phyloP scores from a whole-genome alignment of 1,140 invertebrate species.

The Meloidogyne hapla region DNA sequence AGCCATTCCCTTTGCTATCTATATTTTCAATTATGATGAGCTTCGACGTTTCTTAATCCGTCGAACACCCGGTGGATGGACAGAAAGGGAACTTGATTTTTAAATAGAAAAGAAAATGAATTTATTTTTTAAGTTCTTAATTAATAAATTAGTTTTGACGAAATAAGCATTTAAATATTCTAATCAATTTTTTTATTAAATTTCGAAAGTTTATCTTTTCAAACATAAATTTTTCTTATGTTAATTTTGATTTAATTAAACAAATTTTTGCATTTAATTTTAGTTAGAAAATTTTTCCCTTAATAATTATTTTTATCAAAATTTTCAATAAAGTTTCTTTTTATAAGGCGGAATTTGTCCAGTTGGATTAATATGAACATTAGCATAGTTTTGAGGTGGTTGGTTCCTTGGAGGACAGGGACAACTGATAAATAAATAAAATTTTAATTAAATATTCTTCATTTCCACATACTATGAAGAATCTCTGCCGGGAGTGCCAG shows the following conservation, averaged over 20 bases:
- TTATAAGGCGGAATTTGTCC: background rate
- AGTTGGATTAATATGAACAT: background rate
- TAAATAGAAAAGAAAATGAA: constrained; percentile 6
- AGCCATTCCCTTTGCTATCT: constrained; percentile 76
- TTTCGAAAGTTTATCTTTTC: too few relatives aligned
- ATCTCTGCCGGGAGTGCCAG: background rate
- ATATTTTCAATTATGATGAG: constrained; percentile 71
- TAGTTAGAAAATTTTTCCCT: too few relatives aligned
- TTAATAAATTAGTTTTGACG: too few relatives aligned
- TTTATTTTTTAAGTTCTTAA: too few relatives aligned
- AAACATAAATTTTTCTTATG: too few relatives aligned
- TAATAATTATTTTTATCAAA: too few relatives aligned
- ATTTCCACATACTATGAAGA: background rate
- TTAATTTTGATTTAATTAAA: background rate
- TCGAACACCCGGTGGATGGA: constrained; percentile 92
- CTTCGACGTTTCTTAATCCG: constrained; percentile 90
- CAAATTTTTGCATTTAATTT: too few relatives aligned
- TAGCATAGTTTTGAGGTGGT: background rate
- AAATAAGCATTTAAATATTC: too few relatives aligned
- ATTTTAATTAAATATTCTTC: background rate
- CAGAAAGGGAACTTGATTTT: constrained; percentile 90
- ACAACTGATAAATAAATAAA: background rate
- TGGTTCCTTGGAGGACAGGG: background rate
- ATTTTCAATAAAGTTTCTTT: background rate
- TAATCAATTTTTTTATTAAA: too few relatives aligned